Conservation (phyloP, 2,797 vertebrate species). For the Sitta carolinensis region DNA sequence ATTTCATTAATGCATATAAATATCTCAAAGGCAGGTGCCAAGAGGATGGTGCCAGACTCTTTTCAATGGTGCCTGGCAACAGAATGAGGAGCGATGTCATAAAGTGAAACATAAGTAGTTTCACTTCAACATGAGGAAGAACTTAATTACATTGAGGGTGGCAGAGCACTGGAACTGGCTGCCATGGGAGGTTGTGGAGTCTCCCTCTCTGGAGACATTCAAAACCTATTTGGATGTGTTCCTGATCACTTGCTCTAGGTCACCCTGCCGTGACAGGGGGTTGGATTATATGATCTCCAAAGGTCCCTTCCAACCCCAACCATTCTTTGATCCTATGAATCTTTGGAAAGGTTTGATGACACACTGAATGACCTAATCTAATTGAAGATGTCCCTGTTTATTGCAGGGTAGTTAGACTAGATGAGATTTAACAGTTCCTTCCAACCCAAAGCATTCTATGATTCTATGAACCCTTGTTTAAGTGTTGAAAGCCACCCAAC, state of each 20-base stretch:
- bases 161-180: background rate
- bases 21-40: background rate
- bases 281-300: background rate
- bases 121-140: background rate
- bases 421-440: background rate
- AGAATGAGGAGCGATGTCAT: background rate
- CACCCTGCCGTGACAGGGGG: background rate
- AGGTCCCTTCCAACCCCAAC: background rate
- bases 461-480: background rate
- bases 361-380: background rate
- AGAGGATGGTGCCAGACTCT: background rate
- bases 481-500: background rate
- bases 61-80: fast-evolving
- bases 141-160: background rate
- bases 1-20: background rate
- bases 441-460: background rate
- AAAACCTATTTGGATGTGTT: background rate
- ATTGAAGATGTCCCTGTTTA: background rate
- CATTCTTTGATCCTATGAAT: background rate
- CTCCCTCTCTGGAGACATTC: background rate
- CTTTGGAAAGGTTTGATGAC: background rate
- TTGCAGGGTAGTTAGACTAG: background rate
- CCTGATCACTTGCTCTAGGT: background rate
- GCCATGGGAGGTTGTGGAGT: too few species aligned
- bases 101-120: background rate